These are phyloP conservation scores for Chionodraco myersi DNA, from an alignment of 2,113 vertebrate genomes.

Conservation along the genomic window DNA sequence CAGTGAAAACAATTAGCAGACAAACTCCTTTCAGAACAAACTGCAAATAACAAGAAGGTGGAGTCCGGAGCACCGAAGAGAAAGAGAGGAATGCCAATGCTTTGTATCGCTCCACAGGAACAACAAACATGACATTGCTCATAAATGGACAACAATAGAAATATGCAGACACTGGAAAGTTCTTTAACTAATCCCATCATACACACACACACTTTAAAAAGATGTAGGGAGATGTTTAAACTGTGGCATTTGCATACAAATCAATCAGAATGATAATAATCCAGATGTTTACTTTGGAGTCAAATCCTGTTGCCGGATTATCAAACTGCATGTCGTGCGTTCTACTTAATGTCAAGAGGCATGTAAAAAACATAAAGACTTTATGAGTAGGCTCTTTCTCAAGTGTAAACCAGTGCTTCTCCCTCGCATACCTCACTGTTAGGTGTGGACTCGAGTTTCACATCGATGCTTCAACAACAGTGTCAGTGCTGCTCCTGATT, in stretches of 20 bases:
- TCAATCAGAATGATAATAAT: constrained; percentile 5
- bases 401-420: not conserved
- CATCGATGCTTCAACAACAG: constrained; percentile 70
- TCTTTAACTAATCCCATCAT: not conserved
- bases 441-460: constrained; percentile 70
- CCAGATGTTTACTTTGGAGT: constrained; percentile 13
- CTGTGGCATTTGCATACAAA: too few species aligned
- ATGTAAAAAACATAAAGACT: not conserved
- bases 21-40: constrained; percentile 11
- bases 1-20: constrained; percentile 48
- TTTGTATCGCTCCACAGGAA: constrained; percentile 25
- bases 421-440: constrained; percentile 18
- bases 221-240: not conserved
- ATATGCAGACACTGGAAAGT: constrained; percentile 1
- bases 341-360: not conserved
- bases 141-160: constrained; percentile 6
- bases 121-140: constrained; percentile 3
- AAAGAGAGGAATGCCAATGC: constrained; percentile 26
- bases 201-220: not conserved
- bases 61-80: not conserved
- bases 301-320: constrained; percentile 17
- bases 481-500: constrained; percentile 46
- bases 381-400: not conserved
- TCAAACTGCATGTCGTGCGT: not conserved
- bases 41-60: constrained; percentile 31